phyloP scores from a whole-genome alignment of 2,113 vertebrate species.

The Gnathonemus echidnorhynchus region DNA sequence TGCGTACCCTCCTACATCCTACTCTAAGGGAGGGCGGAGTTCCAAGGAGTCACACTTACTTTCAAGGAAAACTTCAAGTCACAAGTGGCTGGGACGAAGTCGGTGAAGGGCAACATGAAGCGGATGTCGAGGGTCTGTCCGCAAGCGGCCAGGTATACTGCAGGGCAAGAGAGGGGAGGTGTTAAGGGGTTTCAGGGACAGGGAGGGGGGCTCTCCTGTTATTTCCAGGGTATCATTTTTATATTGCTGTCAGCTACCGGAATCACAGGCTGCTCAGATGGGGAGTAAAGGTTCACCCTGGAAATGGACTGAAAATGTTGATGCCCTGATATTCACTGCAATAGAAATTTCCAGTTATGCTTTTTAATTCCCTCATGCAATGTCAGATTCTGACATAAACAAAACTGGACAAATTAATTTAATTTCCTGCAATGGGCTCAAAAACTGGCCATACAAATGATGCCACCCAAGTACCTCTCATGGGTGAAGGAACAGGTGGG shows the following conservation, averaged over 20 bases:
- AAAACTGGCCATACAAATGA: background rate
- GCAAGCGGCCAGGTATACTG: constrained; percentile 95
- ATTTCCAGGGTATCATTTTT: background rate
- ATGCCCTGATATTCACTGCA: background rate
- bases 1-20: background rate
- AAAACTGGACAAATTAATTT: background rate
- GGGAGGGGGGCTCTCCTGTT: background rate
- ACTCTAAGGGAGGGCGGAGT: background rate
- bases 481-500: background rate
- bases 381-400: background rate
- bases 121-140: constrained; percentile 93
- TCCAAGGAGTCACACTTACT: constrained; percentile 54
- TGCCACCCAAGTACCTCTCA: background rate
- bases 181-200: background rate
- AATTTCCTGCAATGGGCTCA: background rate
- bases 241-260: background rate
- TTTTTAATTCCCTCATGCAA: background rate
- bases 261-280: background rate
- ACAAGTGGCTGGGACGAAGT: constrained; percentile 90
- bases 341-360: background rate
- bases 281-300: background rate
- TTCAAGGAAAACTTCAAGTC: constrained; percentile 81
- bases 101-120: constrained; percentile 90
- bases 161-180: constrained; percentile 31
- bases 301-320: background rate